Evolutionary conservation across 2,888 invertebrate species (phyloP), one percentile per base, ranked within the genome.

Genomic region (Drosophila borealis): DNA sequence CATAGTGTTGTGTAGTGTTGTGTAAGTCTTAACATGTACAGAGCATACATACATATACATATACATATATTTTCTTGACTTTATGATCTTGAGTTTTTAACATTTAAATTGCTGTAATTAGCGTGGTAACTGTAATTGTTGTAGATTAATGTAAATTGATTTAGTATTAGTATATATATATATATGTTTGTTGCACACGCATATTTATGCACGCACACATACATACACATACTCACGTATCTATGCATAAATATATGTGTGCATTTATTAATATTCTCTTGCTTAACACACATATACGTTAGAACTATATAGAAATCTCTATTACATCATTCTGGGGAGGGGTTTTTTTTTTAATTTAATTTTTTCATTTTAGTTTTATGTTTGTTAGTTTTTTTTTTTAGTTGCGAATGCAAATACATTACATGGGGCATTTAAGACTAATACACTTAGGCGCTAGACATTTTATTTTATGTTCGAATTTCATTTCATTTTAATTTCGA

Each of bases 361-460:
- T n/a, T n/a, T 17, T 14, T 37, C 9, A 45, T 33, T 8, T 45
- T 21, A 14, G 8, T 29, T 10, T 29, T 59, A 51, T 19, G 9
- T 48, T 25, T 33, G 59, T 41, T 54, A 21, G 17, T 39, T 42
- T 82, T 76, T 80, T 39, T 42, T 82, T 76, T 80, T 83, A 70
- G 69, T 88, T 83, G 84, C 88, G 81, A 80, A 56, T 80, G 86
- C 87, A 81, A 87, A 76, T 57, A 61, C 53, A 68, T 55, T 74
- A 65, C 49, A 59, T 50, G 14, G 44, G 33, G 49, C 46, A 33
- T 44, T 66, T 55, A 61, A 54, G 29, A 64, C 53, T 76, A 76
- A 62, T 50, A 49, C 41, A 56, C 49, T 60, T 69, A 55, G 14
- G 13, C 44, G 25, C 74, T 78, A 56, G 14, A 29, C 56, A 21